Evolutionary conservation across 2,797 vertebrate species (phyloP).

Genomic region (Chiroxiphia lanceolata): DNA sequence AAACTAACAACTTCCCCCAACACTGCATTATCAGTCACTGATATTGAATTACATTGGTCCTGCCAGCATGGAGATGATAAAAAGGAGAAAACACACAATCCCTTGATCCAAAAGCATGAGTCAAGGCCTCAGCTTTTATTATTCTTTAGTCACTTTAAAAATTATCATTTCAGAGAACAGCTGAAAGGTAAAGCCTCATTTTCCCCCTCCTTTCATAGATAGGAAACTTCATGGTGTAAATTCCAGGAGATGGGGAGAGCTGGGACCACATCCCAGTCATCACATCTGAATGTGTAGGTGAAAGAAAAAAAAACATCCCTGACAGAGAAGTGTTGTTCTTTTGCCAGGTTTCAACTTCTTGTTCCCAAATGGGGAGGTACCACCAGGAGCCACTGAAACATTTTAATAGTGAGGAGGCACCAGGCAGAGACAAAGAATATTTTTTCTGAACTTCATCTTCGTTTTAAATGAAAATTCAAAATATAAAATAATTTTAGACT

Average conservation of each 20-base stretch:
- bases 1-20: neutral
- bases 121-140: neutral
- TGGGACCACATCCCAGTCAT: neutral
- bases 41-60: neutral
- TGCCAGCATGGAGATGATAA: neutral
- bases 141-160: neutral
- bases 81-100: neutral
- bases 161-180: neutral
- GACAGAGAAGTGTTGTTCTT: rapidly evolving
- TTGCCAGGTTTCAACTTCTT: neutral
- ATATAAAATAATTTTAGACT: neutral
- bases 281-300: neutral
- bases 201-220: neutral
- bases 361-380: neutral
- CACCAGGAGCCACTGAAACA: neutral
- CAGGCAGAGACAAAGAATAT: neutral
- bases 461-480: neutral
- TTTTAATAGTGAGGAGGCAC: neutral
- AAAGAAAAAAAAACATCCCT: neutral
- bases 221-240: neutral
- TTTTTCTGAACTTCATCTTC: neutral
- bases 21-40: neutral
- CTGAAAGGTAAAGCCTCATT: neutral
- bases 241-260: neutral
- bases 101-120: neutral